These are phyloP conservation scores for Oasisia sp. DNA, from an alignment of 2,888 invertebrate species.

Conservation along the genomic window DNA sequence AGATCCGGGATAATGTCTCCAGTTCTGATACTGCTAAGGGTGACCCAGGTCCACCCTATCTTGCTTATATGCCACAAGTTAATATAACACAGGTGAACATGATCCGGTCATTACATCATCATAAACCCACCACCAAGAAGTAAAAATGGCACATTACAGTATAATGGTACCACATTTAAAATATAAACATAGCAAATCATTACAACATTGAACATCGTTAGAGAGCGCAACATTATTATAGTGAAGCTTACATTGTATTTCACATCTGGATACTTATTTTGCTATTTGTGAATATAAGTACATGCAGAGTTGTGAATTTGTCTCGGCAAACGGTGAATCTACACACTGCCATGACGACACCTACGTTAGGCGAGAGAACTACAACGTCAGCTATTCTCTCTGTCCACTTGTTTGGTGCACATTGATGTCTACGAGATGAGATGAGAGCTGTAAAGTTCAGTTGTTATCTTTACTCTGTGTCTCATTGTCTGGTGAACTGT, in stretches of 20 bases:
- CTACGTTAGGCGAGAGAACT: not conserved
- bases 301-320: no score
- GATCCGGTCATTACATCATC: not conserved
- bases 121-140: not conserved
- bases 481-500: no score
- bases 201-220: not conserved
- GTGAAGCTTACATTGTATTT: no score
- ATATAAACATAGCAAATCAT: not conserved
- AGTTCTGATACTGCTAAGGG: no score
- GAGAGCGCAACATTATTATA: not conserved
- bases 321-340: no score
- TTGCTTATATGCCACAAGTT: not conserved
- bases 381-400: not conserved
- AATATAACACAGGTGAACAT: not conserved
- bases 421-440: not conserved
- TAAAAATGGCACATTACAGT: not conserved
- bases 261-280: no score
- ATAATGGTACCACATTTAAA: not conserved
- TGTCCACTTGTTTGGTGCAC: not conserved
- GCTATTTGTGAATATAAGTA: no score
- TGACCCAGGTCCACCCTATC: no score
- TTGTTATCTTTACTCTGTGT: no score
- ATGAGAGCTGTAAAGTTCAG: not conserved
- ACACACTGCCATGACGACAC: no score
- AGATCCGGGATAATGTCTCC: not conserved